Conservation (phyloP, 2,888 invertebrate genomes). For the Belgica antarctica region DNA sequence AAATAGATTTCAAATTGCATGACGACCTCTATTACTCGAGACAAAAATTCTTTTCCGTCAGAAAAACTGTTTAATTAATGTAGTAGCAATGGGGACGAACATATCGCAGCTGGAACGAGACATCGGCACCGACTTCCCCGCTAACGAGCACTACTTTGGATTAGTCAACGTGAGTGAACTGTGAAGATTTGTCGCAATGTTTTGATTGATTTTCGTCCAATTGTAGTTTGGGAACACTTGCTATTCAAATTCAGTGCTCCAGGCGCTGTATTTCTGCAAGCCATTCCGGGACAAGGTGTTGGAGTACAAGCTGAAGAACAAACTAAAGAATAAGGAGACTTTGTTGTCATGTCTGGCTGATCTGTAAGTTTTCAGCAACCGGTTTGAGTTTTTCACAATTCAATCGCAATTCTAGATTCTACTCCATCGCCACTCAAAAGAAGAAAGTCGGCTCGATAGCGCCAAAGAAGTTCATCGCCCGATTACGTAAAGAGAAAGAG, state of each 20-base stretch:
- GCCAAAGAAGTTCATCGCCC: slow-evolving; percentile 98
- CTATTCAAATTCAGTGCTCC: slow-evolving; percentile 98
- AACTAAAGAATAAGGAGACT: slow-evolving; percentile 88
- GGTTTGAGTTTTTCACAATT: background rate
- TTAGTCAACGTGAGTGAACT: slow-evolving; percentile 87
- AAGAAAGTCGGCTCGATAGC: slow-evolving; percentile 99
- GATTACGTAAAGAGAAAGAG: slow-evolving; percentile 97
- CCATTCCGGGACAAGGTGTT: slow-evolving; percentile 98
- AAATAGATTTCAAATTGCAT: too few species aligned
- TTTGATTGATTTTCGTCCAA: slow-evolving; percentile 54
- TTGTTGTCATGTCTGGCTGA: slow-evolving; percentile 96
- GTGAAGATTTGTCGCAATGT: slow-evolving; percentile 39
- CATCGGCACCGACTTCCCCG: slow-evolving; percentile 97
- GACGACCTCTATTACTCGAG: too few species aligned
- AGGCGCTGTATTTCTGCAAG: slow-evolving; percentile 98
- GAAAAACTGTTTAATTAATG: too few species aligned
- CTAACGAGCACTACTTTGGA: slow-evolving; percentile 99
- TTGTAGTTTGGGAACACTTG: slow-evolving; percentile 99
- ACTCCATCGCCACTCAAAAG: slow-evolving; percentile 99
- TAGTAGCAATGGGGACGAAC: slow-evolving; percentile 88
- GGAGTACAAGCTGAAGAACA: slow-evolving; percentile 95
- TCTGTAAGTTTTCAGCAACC: slow-evolving; percentile 58
- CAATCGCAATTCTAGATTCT: slow-evolving; percentile 60
- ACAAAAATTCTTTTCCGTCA: too few species aligned
- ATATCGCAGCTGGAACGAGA: slow-evolving; percentile 99